Base-by-base conservation (phyloP, 2,888 invertebrate species). In the Ichneumon xanthorius region DNA sequence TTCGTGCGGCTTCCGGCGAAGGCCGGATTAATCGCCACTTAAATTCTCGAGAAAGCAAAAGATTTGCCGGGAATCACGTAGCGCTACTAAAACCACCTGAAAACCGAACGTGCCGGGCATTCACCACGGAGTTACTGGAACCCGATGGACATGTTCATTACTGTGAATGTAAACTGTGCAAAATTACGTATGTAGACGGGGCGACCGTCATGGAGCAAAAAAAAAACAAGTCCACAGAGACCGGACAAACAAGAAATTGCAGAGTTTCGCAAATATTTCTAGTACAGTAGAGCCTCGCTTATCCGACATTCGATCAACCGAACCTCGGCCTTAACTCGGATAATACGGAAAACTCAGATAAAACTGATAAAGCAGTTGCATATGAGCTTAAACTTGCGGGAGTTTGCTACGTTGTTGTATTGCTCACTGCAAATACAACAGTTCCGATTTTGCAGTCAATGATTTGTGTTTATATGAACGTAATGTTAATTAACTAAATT, bases 1-100 rank as follows among this genome's bases (percentile, higher is more conserved):
- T 80, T 80, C 84, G 80, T 84, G 84, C 55, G 72, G 77, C 84
- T 61, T 73, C 68, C 50, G 67, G 16, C 61, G 50, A 40, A 80
- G 77, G 72, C 33, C 68, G 84, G 84, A 84, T 84, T 76, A 84
- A 78, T 77, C 84, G 73, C 50, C 77, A 77, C 84, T 84, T 80
- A 77, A 78, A 77, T 80, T 67, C 84, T 53, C 80, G 71, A 63
- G 67, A 73, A 78, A 77, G 77, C 72, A 80, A 77, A 84, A 63
- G 68, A 67, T 79, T 84, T 45, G 55, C 16, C 53, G 70, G 40
- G 58, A 58, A 63, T 63, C 76, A 48, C 76, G 80, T 48, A 37
- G 67, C 26, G 55, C 65, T 72, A 4, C 45, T 45, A 33, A 80
- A 73, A 79, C 65, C 50, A 50, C 33, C 37, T 50, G 40, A 22